Conservation (phyloP, 2,113 vertebrate species). For the Oenanthe oenanthe region DNA sequence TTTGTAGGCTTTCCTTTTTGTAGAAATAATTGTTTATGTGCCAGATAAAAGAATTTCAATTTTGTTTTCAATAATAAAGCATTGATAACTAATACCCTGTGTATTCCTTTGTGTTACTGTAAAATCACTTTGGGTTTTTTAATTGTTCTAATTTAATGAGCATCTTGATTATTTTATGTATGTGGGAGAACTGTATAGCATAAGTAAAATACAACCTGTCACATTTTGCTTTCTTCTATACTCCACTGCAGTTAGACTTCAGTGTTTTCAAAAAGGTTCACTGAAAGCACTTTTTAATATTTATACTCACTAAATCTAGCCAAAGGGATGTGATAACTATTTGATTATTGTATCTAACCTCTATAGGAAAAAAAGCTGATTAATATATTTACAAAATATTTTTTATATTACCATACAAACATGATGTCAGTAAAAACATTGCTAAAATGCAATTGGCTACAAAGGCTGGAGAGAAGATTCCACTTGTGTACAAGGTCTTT, state of each 20-base stretch:
- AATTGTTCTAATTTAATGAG: neutral
- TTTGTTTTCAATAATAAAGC: conserved; percentile 93
- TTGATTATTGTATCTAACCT: neutral
- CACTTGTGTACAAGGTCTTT: rapidly evolving
- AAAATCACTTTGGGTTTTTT: neutral
- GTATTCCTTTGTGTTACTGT: conserved; percentile 10
- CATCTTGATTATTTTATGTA: neutral
- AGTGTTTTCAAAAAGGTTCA: neutral
- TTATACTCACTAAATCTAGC: neutral
- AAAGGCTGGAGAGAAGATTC: neutral
- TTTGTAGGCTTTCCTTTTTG: conserved; percentile 94
- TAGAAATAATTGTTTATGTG: conserved; percentile 90
- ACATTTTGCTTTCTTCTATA: neutral
- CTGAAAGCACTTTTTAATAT: neutral
- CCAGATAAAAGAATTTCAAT: conserved; percentile 84
- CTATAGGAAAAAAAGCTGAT: neutral
- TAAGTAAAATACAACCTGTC: neutral
- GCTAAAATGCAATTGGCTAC: neutral
- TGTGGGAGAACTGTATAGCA: neutral
- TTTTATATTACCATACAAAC: neutral
- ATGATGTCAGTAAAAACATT: neutral
- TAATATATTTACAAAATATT: neutral
- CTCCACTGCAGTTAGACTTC: neutral
- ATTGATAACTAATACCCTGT: conserved; percentile 78
- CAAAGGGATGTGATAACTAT: neutral